phyloP scores from a whole-genome alignment of 2,113 vertebrate species.

The Tiliqua scincoides region DNA sequence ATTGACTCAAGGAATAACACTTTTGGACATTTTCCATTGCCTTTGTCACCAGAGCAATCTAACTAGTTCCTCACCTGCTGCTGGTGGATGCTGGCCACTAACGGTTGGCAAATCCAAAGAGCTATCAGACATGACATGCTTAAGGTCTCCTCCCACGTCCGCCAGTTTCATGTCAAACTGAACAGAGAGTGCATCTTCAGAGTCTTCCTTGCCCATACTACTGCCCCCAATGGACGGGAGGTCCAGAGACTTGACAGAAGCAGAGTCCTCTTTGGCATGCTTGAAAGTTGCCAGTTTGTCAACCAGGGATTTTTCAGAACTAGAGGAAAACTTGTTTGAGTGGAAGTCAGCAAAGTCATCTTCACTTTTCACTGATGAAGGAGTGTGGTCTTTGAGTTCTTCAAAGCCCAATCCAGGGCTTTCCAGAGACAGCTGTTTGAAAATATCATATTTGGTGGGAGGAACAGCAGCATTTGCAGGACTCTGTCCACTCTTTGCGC shows the following conservation, averaged over 20 bases:
- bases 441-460: conserved; percentile 87
- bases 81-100: conserved; percentile 94
- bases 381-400: conserved; percentile 84
- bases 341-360: conserved; percentile 97
- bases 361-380: conserved; percentile 80
- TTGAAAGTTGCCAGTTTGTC: conserved; percentile 93
- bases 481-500: conserved; percentile 69
- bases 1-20: conserved; percentile 50
- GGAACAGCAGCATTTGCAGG: conserved; percentile 41
- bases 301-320: conserved; percentile 87
- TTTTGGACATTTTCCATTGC: conserved; percentile 44
- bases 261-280: conserved; percentile 95
- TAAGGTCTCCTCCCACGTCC: conserved; percentile 96
- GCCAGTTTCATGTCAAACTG: conserved; percentile 99
- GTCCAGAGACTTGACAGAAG: conserved; percentile 96
- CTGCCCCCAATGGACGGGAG: conserved; percentile 97
- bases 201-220: conserved; percentile 96
- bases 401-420: conserved; percentile 78
- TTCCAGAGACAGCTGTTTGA: conserved; percentile 92
- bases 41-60: conserved; percentile 94
- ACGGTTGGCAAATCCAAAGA: conserved; percentile 98
- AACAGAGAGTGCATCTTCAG: conserved; percentile 94
- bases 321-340: conserved; percentile 89
- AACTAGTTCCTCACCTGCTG: conserved; percentile 99
- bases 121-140: conserved; percentile 99